Evolutionary conservation across 2,888 invertebrate species (phyloP).

Genomic region (Terebella lapidaria): DNA sequence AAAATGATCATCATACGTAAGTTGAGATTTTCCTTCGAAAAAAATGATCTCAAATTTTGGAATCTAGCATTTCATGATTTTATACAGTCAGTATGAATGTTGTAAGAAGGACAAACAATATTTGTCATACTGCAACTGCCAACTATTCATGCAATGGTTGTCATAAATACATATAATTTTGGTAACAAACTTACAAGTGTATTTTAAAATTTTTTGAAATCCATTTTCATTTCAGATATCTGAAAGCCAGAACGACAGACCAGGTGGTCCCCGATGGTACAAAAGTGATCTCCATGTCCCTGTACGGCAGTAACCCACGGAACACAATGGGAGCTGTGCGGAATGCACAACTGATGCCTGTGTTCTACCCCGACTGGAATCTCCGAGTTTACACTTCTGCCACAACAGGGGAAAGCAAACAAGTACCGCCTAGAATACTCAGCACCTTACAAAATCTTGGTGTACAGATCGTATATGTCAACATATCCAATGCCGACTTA

Average conservation of each 20-base stretch:
- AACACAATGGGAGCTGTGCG: slow-evolving; percentile 10
- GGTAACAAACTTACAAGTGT: too few species aligned
- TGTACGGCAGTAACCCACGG: slow-evolving; percentile 3
- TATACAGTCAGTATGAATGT: too few species aligned
- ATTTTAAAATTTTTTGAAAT: background rate
- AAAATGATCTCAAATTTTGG: too few species aligned
- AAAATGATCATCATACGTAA: too few species aligned
- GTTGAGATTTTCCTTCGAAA: too few species aligned
- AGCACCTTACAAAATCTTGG: background rate
- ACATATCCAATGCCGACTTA: background rate
- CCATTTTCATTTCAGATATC: slow-evolving; percentile 1
- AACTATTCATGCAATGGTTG: background rate
- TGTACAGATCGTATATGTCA: slow-evolving; percentile 2
- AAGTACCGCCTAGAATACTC: slow-evolving; percentile 7
- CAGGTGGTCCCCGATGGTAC: background rate
- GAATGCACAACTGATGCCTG: slow-evolving; percentile 11
- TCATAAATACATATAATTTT: too few species aligned
- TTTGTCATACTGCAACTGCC: too few species aligned
- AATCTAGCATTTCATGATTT: too few species aligned
- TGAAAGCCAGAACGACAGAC: background rate
- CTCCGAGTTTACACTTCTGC: slow-evolving; percentile 5
- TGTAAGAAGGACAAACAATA: too few species aligned
- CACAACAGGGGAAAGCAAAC: background rate
- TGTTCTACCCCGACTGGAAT: slow-evolving; percentile 9
- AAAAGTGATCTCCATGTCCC: background rate